Percentiles rank a stretch among this genome's conserved stretches.
Evolutionary conservation across 2,797 vertebrate species (phyloP).

Genomic region (Ciconia nigra): DNA sequence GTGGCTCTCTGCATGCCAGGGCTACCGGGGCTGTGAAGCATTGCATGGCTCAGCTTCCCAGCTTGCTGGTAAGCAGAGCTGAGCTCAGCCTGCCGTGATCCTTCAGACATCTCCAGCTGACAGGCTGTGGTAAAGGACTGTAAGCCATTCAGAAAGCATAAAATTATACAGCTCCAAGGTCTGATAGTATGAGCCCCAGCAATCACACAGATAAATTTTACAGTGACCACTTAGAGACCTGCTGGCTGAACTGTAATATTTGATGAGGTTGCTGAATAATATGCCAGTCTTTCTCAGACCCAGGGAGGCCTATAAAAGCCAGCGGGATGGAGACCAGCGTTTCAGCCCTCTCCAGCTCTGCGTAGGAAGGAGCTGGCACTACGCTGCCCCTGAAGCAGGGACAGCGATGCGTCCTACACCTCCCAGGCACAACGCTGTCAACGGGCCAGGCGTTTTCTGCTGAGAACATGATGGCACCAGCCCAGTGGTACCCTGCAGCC

Average conservation of each 20-base stretch:
- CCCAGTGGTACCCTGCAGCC: neutral
- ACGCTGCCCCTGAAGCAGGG: rapidly evolving
- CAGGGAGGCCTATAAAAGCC: neutral
- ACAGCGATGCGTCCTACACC: neutral
- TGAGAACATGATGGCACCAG: rapidly evolving
- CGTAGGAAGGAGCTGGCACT: neutral
- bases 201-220: neutral
- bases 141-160: neutral
- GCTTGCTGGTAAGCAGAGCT: neutral
- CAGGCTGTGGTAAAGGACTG: neutral
- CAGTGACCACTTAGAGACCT: neutral
- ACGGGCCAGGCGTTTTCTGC: neutral
- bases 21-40: neutral
- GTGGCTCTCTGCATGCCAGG: rapidly evolving
- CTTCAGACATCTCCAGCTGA: neutral
- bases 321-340: neutral
- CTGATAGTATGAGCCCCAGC: neutral
- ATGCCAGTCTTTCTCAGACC: neutral
- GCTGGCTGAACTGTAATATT: neutral
- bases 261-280: neutral
- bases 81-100: neutral
- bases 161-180: neutral
- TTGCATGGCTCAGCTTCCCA: rapidly evolving
- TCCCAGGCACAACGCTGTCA: neutral
- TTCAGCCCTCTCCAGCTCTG: neutral